phyloP scores from a whole-genome alignment of 2,797 vertebrate species.

The Lates japonicus region DNA sequence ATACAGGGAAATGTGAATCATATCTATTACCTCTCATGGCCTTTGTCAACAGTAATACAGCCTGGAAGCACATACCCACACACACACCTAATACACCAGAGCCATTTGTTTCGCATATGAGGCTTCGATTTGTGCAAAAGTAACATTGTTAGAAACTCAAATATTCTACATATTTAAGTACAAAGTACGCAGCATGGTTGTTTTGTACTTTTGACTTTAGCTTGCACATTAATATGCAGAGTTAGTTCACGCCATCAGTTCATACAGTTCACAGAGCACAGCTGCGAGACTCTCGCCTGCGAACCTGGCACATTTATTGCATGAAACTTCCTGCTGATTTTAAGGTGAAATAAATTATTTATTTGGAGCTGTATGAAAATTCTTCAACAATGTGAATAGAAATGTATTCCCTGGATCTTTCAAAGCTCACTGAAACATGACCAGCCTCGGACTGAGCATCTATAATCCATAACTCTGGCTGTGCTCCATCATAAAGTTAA shows the following conservation, averaged over 20 bases:
- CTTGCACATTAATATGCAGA: constrained; percentile 39
- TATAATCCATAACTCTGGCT: constrained; percentile 57
- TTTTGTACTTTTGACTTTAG: constrained; percentile 33
- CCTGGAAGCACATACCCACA: constrained; percentile 14
- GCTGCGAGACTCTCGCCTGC: constrained; percentile 23
- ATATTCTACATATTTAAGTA: background rate
- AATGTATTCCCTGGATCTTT: constrained; percentile 24
- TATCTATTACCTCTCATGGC: constrained; percentile 6
- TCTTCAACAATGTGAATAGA: constrained; percentile 10
- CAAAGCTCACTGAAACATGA: constrained; percentile 36
- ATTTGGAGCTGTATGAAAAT: background rate
- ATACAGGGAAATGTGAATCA: constrained; percentile 11
- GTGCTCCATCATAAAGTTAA: constrained; percentile 49
- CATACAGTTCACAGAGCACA: constrained; percentile 26
- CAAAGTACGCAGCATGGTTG: background rate
- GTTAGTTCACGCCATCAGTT: constrained; percentile 38
- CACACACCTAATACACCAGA: background rate
- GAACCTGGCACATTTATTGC: constrained; percentile 30
- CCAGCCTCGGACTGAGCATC: constrained; percentile 26
- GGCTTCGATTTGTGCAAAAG: background rate
- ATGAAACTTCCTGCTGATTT: constrained; percentile 12
- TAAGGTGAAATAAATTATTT: constrained; percentile 1
- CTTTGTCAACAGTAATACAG: background rate
- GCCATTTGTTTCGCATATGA: background rate
- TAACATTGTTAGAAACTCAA: constrained; percentile 5